Evolutionary conservation across 2,797 vertebrate genomes (phyloP).

Genomic region (Chrysolophus pictus): DNA sequence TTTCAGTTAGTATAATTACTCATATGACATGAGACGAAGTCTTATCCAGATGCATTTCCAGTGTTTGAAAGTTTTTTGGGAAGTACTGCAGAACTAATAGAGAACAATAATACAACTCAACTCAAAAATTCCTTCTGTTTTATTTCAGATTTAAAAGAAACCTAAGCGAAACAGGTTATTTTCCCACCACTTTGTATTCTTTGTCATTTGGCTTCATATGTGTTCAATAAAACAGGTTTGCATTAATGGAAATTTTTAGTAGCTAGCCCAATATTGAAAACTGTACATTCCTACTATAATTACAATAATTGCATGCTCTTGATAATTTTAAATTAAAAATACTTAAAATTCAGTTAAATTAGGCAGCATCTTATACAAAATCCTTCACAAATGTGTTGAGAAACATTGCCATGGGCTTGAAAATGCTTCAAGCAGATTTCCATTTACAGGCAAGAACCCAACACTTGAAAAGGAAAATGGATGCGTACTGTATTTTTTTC

Average conservation of each 20-base stretch:
- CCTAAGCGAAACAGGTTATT: not conserved
- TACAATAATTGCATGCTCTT: constrained; percentile 15
- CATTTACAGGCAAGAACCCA: constrained; percentile 53
- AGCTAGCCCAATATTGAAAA: constrained; percentile 39
- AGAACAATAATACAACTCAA: not conserved
- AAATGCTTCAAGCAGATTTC: constrained; percentile 39
- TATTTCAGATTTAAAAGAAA: not conserved
- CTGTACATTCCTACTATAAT: constrained; percentile 2
- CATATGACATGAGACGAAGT: not conserved
- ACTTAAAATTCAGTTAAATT: constrained; percentile 48
- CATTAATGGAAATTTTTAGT: constrained; percentile 37
- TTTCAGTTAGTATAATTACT: not conserved
- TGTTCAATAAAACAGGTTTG: not conserved
- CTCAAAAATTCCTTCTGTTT: not conserved
- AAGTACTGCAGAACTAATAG: not conserved
- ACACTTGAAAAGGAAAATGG: constrained; percentile 59
- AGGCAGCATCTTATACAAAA: constrained; percentile 43
- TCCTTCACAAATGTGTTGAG: constrained; percentile 38
- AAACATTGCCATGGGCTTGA: constrained; percentile 53
- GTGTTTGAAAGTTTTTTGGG: not conserved
- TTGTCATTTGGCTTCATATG: not conserved
- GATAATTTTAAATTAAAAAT: constrained; percentile 36
- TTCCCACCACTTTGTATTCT: not conserved
- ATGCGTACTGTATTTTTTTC: not conserved
- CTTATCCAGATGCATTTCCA: not conserved